Percentiles rank a stretch among this genome's conserved stretches.
phyloP scores from a whole-genome alignment of 2,888 invertebrate species.

The Pandemis corylana region DNA sequence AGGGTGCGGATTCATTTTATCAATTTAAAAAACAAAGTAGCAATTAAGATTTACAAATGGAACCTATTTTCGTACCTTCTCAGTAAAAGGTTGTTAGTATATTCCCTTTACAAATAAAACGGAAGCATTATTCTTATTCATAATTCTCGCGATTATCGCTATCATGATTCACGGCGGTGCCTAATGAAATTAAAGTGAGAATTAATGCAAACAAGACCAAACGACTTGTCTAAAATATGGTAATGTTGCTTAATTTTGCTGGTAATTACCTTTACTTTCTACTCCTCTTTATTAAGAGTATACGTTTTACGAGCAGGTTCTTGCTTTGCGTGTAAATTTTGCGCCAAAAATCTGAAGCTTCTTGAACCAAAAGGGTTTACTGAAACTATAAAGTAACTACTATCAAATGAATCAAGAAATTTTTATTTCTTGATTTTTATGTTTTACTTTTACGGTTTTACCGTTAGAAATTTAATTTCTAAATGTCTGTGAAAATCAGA shows the following conservation, averaged over 20 bases:
- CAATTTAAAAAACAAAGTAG: too few relatives aligned
- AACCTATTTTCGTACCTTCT: not conserved
- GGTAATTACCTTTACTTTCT: constrained; percentile 4
- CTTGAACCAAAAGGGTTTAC: too few relatives aligned
- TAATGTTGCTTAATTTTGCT: constrained; percentile 25
- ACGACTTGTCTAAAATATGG: constrained; percentile 38
- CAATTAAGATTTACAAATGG: not conserved
- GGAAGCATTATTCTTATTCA: constrained; percentile 37
- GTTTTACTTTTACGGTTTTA: too few relatives aligned
- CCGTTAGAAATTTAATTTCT: too few relatives aligned
- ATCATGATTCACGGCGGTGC: constrained; percentile 49
- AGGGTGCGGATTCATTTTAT: too few relatives aligned
- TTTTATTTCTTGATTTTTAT: too few relatives aligned
- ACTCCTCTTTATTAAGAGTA: not conserved
- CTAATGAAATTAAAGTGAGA: constrained; percentile 52
- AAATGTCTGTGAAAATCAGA: too few relatives aligned
- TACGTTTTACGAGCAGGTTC: not conserved
- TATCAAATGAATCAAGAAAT: too few relatives aligned
- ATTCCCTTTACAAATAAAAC: constrained; percentile 25
- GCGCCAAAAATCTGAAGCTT: not conserved
- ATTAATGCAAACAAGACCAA: constrained; percentile 52
- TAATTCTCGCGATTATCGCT: constrained; percentile 51
- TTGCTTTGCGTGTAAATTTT: not conserved
- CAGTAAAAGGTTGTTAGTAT: constrained; percentile 10
- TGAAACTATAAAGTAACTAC: too few relatives aligned